Base-by-base conservation (phyloP, 1,140 invertebrate species). In the Drosophila sproati region DNA sequence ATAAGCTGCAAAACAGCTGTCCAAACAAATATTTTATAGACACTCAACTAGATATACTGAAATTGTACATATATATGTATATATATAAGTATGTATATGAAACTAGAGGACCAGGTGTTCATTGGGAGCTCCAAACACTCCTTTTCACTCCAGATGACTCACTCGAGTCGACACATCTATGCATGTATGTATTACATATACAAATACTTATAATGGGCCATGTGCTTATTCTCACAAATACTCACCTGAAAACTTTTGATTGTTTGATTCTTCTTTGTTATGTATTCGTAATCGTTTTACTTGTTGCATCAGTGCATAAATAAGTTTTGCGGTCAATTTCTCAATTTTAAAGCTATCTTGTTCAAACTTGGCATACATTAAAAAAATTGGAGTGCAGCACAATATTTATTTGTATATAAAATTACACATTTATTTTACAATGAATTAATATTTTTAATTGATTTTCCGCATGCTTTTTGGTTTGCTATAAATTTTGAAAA, bases 71-170 rank as follows among this genome's bases (percentile, higher is more conserved):
- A 20, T 20, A 20, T n/a, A n/a, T 20, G 20, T 47, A 20, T 5
- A 54, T 20, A 29, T 28, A 2, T 54, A 12, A 35, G 51, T n/a
- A 8, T 20, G n/a, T 45, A 8, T 43, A n/a, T 52, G 31, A 6
- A 57, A 32, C 39, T 7, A 32, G 39, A 45, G n/a, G 29, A 5
- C 55, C 55, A 57, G 55, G 55, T 57, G 55, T 57, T 10, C 55
- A 57, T 45, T 57, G 2, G n/a, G 43, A 8, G 55, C 35, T 39
- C 20, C 31, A 35, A 31, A 43, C n/a, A 31, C 28, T 57, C 55
- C 55, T 57, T 31, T 45, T 45, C 43, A 43, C 41, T 57, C 55
- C 37, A 41, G 4, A 43, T 57, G 55, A 57, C 39, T 57, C 55
- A 57, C 10, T 31, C 55, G 8, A 20, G 3, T 28, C 3, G 6